Evolutionary conservation across 1,140 invertebrate species (phyloP).

Genomic region (Lepidurus arcticus): DNA sequence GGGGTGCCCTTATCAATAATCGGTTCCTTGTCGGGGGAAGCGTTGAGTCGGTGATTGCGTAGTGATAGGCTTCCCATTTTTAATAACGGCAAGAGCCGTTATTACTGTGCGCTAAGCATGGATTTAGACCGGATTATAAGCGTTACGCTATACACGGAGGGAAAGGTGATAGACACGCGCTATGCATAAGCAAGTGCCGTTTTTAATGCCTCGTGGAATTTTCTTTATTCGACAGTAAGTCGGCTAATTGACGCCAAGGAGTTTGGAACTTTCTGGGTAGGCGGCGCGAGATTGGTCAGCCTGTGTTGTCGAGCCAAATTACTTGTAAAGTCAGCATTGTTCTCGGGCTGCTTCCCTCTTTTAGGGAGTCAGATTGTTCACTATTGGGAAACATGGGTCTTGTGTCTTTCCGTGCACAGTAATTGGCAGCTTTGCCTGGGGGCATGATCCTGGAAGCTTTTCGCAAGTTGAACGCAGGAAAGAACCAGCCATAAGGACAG

Average conservation of each 20-base stretch:
- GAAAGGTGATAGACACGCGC: not conserved
- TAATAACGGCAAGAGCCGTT: not conserved
- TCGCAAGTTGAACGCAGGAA: not conserved
- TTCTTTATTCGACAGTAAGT: too few relatives aligned
- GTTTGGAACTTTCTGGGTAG: not conserved
- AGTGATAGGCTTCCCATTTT: too few relatives aligned
- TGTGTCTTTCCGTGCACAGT: not conserved
- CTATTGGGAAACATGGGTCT: not conserved
- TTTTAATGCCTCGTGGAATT: not conserved
- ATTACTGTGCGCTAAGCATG: not conserved
- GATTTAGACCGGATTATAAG: not conserved
- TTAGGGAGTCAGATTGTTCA: not conserved
- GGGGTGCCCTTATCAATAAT: too few relatives aligned
- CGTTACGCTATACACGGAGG: not conserved
- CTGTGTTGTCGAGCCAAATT: not conserved
- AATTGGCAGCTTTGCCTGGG: not conserved
- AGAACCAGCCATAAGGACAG: too few relatives aligned
- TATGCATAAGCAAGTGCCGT: not conserved
- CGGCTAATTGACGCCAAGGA: too few relatives aligned
- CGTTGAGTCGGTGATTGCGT: too few relatives aligned
- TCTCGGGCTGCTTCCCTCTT: not conserved
- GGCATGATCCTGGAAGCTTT: not conserved
- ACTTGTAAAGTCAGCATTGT: not conserved
- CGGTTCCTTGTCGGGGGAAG: too few relatives aligned
- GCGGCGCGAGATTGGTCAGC: not conserved